Percentiles rank a stretch among this genome's conserved stretches.
Evolutionary conservation across 2,113 vertebrate species (phyloP).

Genomic region (Cricetomys ansorgei): DNA sequence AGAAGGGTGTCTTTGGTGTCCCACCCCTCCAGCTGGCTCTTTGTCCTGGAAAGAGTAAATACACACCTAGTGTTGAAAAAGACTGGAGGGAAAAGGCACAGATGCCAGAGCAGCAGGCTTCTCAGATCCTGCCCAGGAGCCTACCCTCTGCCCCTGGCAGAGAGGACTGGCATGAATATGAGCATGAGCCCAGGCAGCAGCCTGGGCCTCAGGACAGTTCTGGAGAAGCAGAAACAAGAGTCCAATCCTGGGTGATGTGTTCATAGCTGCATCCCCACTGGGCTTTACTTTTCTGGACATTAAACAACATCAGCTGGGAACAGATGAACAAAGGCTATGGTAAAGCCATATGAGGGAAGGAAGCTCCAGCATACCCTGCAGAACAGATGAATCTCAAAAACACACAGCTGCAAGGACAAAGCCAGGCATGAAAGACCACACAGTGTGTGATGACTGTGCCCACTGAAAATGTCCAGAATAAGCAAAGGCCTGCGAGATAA

Average conservation of each 20-base stretch:
- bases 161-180: fast-evolving
- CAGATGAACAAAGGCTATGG: background rate
- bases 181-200: background rate
- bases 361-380: fast-evolving
- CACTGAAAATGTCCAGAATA: background rate
- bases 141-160: fast-evolving
- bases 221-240: background rate
- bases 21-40: background rate
- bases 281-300: fast-evolving
- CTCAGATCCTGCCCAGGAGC: background rate
- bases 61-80: background rate
- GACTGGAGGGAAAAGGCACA: background rate
- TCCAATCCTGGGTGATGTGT: background rate
- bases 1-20: background rate
- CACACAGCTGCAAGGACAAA: fast-evolving
- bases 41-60: background rate
- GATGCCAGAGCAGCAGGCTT: background rate
- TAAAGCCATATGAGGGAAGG: background rate
- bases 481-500: background rate
- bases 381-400: fast-evolving
- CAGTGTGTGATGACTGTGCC: fast-evolving
- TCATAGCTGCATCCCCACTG: fast-evolving
- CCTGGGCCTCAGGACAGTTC: fast-evolving
- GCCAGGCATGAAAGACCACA: background rate
- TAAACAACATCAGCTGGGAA: background rate